A percentile compares a stretch with the other conserved stretches of the same genome.
These are phyloP conservation scores for Ormyrus thymus DNA, from an alignment of 2,888 invertebrate genomes.

Conservation along the genomic window DNA sequence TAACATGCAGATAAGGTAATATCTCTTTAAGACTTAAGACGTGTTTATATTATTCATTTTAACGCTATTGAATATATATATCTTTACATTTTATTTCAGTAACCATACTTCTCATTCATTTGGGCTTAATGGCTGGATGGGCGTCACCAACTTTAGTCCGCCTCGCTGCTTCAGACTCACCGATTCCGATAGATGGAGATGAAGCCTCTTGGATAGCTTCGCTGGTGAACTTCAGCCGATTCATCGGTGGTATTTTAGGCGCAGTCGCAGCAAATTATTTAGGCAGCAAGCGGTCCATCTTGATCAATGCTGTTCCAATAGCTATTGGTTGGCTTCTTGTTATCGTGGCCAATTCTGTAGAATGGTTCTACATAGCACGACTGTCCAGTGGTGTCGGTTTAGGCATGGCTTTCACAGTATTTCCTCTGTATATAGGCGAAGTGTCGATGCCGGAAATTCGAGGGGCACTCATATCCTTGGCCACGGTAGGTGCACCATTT, in stretches of 20 bases:
- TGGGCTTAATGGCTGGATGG: slow-evolving; percentile 64
- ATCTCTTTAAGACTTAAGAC: too few species aligned
- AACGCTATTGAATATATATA: too few species aligned
- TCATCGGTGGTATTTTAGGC: slow-evolving; percentile 61
- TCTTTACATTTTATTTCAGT: slow-evolving; percentile 55
- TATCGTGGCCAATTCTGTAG: slow-evolving; percentile 58
- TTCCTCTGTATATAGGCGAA: slow-evolving; percentile 66
- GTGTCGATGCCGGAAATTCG: slow-evolving; percentile 66
- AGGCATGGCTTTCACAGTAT: slow-evolving; percentile 64
- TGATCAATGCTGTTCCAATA: slow-evolving; percentile 59
- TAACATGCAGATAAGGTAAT: too few species aligned
- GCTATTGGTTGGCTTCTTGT: slow-evolving; percentile 60
- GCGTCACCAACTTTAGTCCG: slow-evolving; percentile 63
- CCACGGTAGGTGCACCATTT: slow-evolving; percentile 64
- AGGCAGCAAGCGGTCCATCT: slow-evolving; percentile 61
- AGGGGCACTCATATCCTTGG: slow-evolving; percentile 65
- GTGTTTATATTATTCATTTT: too few species aligned
- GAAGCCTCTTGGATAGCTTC: slow-evolving; percentile 66
- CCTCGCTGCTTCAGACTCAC: slow-evolving; percentile 57
- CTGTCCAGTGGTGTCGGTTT: slow-evolving; percentile 60
- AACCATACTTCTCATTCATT: slow-evolving; percentile 60
- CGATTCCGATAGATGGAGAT: slow-evolving; percentile 56
- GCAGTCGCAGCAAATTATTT: slow-evolving; percentile 57
- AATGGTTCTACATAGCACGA: slow-evolving; percentile 61
- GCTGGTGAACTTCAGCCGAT: slow-evolving; percentile 61